These are phyloP conservation scores for Podarcis muralis DNA, from an alignment of 2,113 vertebrate species.

Conservation along the genomic window DNA sequence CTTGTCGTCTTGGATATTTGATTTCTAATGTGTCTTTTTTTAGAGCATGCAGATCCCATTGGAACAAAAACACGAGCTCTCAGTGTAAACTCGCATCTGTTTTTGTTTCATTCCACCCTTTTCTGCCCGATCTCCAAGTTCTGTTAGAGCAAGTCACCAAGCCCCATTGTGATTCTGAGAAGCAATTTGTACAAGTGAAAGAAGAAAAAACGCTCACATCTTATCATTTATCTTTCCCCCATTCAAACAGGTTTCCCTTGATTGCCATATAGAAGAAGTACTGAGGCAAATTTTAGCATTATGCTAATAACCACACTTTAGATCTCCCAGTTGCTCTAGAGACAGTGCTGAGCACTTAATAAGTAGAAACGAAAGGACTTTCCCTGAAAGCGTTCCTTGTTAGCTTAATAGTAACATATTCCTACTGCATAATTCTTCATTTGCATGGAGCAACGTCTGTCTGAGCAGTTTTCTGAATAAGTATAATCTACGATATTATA, in stretches of 20 bases:
- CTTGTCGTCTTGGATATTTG: background rate
- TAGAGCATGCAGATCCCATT: background rate
- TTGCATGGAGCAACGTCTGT: constrained; percentile 15
- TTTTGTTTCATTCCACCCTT: background rate
- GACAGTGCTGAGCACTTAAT: constrained; percentile 18
- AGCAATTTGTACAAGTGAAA: background rate
- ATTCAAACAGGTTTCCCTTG: constrained; percentile 6
- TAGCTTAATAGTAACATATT: constrained; percentile 7
- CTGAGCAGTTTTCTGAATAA: constrained; percentile 28
- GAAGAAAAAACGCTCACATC: background rate
- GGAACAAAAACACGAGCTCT: background rate
- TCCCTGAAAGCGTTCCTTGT: constrained; percentile 10
- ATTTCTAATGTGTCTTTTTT: constrained; percentile 4
- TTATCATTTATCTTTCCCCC: background rate
- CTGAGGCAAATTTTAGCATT: constrained; percentile 2
- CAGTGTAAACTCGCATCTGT: background rate
- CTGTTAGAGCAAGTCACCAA: background rate
- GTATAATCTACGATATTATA: background rate
- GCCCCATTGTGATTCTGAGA: background rate
- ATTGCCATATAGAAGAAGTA: background rate
- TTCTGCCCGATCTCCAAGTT: background rate
- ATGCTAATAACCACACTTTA: background rate
- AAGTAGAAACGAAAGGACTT: constrained; percentile 27
- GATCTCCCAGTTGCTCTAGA: constrained; percentile 7
- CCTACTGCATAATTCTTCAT: background rate